Conservation (phyloP, 2,888 invertebrate genomes). For the Strigamia transsilvanica region DNA sequence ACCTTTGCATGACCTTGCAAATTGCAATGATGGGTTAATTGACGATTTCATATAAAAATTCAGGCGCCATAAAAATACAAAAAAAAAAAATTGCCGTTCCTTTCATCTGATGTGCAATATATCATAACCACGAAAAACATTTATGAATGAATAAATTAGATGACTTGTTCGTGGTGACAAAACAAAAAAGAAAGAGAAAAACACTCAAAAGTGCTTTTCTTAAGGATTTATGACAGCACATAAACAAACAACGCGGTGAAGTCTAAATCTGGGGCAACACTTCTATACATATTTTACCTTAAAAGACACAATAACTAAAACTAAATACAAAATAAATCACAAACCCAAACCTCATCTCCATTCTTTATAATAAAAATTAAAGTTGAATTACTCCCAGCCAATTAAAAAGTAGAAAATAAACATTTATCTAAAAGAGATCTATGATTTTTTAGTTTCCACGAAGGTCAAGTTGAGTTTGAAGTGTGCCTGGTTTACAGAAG, state of each 20-base stretch:
- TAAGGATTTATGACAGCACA: neutral
- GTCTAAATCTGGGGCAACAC: neutral
- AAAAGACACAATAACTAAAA: neutral
- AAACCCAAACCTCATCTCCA: no score
- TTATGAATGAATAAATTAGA: neutral
- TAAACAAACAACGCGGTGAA: neutral
- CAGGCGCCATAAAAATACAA: neutral
- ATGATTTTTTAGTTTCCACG: no score
- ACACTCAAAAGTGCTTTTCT: neutral
- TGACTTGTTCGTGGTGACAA: neutral
- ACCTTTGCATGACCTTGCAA: neutral
- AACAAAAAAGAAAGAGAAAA: neutral
- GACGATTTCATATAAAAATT: neutral
- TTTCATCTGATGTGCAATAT: neutral
- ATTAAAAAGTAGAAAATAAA: neutral
- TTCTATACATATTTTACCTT: neutral
- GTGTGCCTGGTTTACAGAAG: no score
- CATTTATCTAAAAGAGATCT: neutral
- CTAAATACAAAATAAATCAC: neutral
- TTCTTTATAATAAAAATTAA: no score
- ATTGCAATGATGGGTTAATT: constrained; percentile 3
- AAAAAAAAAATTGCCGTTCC: neutral
- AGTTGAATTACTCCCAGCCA: no score
- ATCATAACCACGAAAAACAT: neutral
- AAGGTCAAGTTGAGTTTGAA: no score